Percentiles rank a stretch among this genome's conserved stretches.
These are phyloP conservation scores for Matsumyia berberina DNA, from an alignment of 2,888 invertebrate genomes.

Conservation along the genomic window DNA sequence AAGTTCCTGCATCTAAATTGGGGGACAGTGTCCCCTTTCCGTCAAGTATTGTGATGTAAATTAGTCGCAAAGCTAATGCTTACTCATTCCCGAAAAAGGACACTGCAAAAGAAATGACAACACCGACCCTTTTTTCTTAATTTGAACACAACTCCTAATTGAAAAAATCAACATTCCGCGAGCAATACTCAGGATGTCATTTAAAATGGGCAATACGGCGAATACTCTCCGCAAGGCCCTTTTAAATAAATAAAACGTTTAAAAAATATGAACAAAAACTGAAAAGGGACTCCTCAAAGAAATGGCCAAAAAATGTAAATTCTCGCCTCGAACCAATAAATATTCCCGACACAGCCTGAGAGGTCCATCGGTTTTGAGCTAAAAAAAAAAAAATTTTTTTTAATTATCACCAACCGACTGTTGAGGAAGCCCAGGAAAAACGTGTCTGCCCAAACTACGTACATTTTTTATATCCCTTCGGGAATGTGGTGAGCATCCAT, in stretches of 20 bases:
- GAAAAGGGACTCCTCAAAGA: slow-evolving; percentile 7
- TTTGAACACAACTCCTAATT: slow-evolving; percentile 23
- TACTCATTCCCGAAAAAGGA: not conserved
- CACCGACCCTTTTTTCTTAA: slow-evolving; percentile 1
- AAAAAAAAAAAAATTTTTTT: slow-evolving; percentile 9
- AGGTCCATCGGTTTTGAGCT: slow-evolving; percentile 1
- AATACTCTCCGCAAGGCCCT: no score
- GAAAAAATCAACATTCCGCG: slow-evolving; percentile 45
- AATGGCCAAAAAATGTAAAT: slow-evolving; percentile 28
- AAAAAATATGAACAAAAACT: not conserved
- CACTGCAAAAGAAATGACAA: not conserved
- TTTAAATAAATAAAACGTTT: slow-evolving; percentile 3
- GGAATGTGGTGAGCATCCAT: slow-evolving; percentile 8
- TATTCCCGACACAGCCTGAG: slow-evolving; percentile 28
- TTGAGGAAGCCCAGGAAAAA: slow-evolving; percentile 9
- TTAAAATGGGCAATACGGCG: slow-evolving; percentile 17
- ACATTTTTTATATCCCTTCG: slow-evolving; percentile 22
- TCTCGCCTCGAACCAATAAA: slow-evolving; percentile 6
- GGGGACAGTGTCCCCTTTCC: not conserved
- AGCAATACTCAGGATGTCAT: slow-evolving; percentile 25
- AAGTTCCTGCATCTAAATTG: no score
- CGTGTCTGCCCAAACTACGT: slow-evolving; percentile 10
- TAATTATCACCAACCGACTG: slow-evolving; percentile 38
- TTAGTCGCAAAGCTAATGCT: not conserved
- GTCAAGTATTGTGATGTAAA: not conserved